phyloP scores from a whole-genome alignment of 2,113 vertebrate genomes.

The Odontophorus gujanensis region DNA sequence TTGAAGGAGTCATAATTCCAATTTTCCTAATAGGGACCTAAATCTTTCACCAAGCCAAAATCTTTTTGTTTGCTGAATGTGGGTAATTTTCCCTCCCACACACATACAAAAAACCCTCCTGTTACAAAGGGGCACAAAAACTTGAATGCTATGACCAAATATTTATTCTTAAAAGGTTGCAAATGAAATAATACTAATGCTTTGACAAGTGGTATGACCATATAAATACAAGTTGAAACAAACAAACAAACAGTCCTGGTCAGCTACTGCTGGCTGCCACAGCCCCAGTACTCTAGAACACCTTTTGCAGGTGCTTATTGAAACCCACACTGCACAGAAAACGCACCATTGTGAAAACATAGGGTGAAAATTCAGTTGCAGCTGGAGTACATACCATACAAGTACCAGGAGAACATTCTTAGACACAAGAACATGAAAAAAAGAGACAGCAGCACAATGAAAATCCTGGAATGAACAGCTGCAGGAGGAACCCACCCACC shows the following conservation, averaged over 20 bases:
- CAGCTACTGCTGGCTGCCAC: neutral
- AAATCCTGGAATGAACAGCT: constrained; percentile 72
- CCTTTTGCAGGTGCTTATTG: constrained; percentile 24
- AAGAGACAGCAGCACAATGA: constrained; percentile 42
- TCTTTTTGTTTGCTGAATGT: neutral
- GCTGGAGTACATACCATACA: constrained; percentile 37
- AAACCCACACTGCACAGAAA: neutral
- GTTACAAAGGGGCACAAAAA: neutral
- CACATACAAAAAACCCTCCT: neutral
- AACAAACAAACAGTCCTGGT: neutral
- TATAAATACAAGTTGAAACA: neutral
- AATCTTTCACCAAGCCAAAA: neutral
- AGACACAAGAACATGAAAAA: constrained; percentile 13
- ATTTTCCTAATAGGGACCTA: neutral
- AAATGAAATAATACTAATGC: neutral
- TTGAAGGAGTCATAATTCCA: neutral
- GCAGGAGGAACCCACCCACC: constrained; percentile 42
- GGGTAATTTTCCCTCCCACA: neutral
- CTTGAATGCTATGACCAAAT: neutral
- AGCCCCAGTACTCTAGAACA: neutral
- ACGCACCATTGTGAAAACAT: neutral
- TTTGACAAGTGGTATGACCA: neutral
- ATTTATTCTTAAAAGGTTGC: neutral
- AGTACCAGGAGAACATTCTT: constrained; percentile 56
- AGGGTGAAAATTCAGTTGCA: constrained; percentile 19